A percentile compares a stretch with the other conserved stretches of the same genome.
Evolutionary conservation across 2,797 vertebrate species (phyloP).

Genomic region (Chanos chanos): DNA sequence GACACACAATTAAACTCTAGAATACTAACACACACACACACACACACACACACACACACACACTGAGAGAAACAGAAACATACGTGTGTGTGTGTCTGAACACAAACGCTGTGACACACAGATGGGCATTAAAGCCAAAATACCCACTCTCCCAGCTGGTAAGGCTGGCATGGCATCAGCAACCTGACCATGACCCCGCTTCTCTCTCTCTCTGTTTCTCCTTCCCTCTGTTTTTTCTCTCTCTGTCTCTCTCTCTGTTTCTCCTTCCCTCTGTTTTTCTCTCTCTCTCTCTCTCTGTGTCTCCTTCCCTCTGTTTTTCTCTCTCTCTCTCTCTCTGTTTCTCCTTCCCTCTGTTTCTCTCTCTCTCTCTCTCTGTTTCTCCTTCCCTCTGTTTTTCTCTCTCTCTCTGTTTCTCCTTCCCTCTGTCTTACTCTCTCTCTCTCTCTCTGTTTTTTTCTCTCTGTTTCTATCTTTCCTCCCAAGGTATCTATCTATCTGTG

Average conservation of each 20-base stretch:
- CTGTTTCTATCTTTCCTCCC: constrained; percentile 1
- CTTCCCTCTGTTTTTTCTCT: not conserved
- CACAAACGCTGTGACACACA: constrained; percentile 36
- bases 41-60: constrained; percentile 19
- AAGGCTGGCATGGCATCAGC: constrained; percentile 14
- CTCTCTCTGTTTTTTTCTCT: constrained; percentile 5
- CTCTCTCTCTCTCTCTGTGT: no score
- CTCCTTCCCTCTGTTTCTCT: constrained; percentile 13
- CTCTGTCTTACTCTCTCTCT: not conserved
- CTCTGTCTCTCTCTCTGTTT: not conserved
- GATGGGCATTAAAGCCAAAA: constrained; percentile 39
- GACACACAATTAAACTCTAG: constrained; percentile 6
- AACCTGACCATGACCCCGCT: constrained; percentile 17
- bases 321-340: no score
- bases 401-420: constrained; percentile 7
- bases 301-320: no score
- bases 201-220: constrained; percentile 7
- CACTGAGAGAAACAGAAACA: constrained; percentile 32
- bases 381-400: constrained; percentile 7
- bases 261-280: constrained; percentile 16
- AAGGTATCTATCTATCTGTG: constrained; percentile 11
- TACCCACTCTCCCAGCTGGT: constrained; percentile 38
- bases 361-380: constrained; percentile 15
- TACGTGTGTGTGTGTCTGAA: constrained; percentile 18
- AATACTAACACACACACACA: constrained; percentile 27